Base-by-base conservation (phyloP, 2,888 invertebrate genomes). In the Amitus sp. region DNA sequence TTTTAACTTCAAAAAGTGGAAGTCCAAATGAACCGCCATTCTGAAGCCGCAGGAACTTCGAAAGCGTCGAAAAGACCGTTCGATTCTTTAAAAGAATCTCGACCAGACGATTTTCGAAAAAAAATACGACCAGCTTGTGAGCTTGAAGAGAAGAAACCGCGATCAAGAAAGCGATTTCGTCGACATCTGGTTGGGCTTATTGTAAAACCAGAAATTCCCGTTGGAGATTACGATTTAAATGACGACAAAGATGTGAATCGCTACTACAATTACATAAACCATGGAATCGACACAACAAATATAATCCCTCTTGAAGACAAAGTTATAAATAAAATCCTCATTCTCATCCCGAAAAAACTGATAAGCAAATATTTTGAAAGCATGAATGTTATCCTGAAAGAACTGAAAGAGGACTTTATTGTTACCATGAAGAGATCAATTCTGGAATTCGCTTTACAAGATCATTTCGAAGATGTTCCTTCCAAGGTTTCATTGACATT, bases 241-340 rank as follows among this genome's bases (percentile, higher is more conserved):
- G 86, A 87, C 42, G 92, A 93, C 74, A 86, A 87, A 69, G 89
- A 91, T 76, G 82, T 90, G 71, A 82, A 90, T 47, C 86, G 94
- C 62, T 96, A 96, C 82, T 92, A 95, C 79, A 94, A 95, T 82
- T 96, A 96, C 74, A 88, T 96, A 55, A 90, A 91, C 73, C 91
- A 95, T 80, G 96, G 96, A 1, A 91, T 95, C 27, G 95, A 96
- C 76, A 95, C 95, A 0, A 89, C 94, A 68, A 92, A 95, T 76
- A 93, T 96, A 0, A 91, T 94, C 0, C 90, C 94, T 5, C 86
- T 96, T 74, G 92, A 92, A 75, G 87, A 89, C 54, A 86, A 86
- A 71, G 89, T 92, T 74, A 83, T 95, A 49, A 84, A 86, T 49
- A 85, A 85, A 74, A 90, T 93, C 30, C 85, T 88, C 42, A 83